Percentiles rank a stretch among this genome's conserved stretches.
phyloP scores from a whole-genome alignment of 2,888 invertebrate species.

The Andricus quercusramuli region DNA sequence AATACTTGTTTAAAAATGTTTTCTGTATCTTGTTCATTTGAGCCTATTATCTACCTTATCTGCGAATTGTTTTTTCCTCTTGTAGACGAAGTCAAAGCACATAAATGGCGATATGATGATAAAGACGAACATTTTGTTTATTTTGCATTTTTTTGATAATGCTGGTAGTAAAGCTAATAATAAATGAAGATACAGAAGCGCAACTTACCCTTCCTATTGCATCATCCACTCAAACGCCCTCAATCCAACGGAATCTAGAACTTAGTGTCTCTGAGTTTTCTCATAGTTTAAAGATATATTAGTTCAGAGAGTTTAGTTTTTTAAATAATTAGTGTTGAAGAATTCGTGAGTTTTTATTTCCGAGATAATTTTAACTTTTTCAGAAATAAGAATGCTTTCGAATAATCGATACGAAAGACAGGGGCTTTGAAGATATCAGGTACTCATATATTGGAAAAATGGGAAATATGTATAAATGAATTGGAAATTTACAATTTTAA shows the following conservation, averaged over 20 bases:
- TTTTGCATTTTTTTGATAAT: background rate
- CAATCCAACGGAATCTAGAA: background rate
- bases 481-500: too few species aligned
- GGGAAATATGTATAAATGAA: too few species aligned
- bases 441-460: background rate
- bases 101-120: background rate
- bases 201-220: constrained; percentile 1
- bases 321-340: background rate
- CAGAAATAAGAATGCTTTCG: background rate
- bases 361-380: too few species aligned
- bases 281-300: background rate
- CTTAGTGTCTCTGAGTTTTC: background rate
- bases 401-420: background rate
- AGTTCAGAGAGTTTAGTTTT: background rate
- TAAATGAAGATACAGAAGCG: constrained; percentile 6
- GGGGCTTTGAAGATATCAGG: background rate
- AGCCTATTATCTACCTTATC: background rate
- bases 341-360: too few species aligned
- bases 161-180: background rate
- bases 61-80: background rate
- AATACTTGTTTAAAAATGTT: background rate
- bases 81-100: background rate
- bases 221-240: constrained; percentile 17
- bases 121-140: background rate
- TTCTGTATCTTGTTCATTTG: background rate